Base-by-base conservation (phyloP, 2,797 vertebrate species). In the Rhynchotus rufescens region DNA sequence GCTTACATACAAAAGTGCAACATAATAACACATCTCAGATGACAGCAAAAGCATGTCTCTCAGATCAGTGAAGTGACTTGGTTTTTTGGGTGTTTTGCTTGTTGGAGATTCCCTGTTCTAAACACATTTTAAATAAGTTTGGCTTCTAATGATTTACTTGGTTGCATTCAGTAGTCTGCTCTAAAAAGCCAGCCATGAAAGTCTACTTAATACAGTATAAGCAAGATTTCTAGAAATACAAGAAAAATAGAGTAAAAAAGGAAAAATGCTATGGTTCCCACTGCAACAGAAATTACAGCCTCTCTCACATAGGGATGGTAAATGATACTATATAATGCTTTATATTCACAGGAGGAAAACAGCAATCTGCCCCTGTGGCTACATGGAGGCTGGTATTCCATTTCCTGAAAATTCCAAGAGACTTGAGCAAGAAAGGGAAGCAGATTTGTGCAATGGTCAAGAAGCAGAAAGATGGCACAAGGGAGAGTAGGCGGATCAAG, bases 201-300 rank as follows among this genome's bases (percentile, higher is more conserved):
- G 49, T 0, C 65, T 40, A 65, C 42, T 23, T 7, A 72, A 60
- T 6, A 20, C 32, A 75, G 72, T 32, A 32, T 6, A 38, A 67
- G 51, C 26, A 57, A 59, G 78, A 44, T 25, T 15, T 73, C 57
- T 72, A 64, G 68, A 87, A 86, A 89, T 10, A 52, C 26, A 72
- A n/a, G 12, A 57, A 61, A 71, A 88, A 86, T 17, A 44, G 45
- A 47, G 21, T 21, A 6, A 87, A 77, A 57, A 68, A 30, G 64
- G 90, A 87, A 23, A 45, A 83, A 91, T 16, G 44, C 59, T 76
- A 49, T 34, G 79, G 69, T 92, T 95, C 82, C 91, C 78, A 79
- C 78, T 81, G 72, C 77, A 85, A 85, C 25, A 56, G 69, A 59
- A 81, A 77, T 77, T 56, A 64, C 80, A 84, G 61, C 52, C 26